A percentile compares a stretch with the other conserved stretches of the same genome.
Conservation (phyloP, 2,888 invertebrate species). For the Agrochola lychnidis region DNA sequence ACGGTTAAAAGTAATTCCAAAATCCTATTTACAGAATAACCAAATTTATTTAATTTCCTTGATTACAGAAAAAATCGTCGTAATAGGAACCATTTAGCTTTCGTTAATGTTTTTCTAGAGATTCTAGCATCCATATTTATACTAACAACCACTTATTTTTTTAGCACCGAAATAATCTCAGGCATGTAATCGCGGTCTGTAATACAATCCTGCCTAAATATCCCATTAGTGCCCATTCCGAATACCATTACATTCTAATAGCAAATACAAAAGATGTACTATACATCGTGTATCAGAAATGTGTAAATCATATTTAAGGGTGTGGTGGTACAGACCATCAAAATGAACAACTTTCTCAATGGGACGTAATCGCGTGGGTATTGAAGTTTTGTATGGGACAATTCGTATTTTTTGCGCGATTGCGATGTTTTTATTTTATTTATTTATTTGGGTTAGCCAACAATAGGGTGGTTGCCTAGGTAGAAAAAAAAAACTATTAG, state of each 20-base stretch:
- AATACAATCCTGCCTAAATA: conserved; percentile 20
- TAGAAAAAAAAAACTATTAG: too few species aligned
- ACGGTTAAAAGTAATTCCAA: too few species aligned
- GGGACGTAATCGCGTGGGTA: too few species aligned
- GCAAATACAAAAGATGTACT: neutral
- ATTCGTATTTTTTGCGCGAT: too few species aligned
- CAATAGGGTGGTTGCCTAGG: too few species aligned
- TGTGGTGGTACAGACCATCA: neutral
- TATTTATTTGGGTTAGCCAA: too few species aligned
- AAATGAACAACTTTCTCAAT: neutral
- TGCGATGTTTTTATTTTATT: too few species aligned
- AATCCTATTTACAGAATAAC: too few species aligned
- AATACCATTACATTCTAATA: conserved; percentile 32
- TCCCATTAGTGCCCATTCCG: conserved; percentile 39
- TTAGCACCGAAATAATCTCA: conserved; percentile 14
- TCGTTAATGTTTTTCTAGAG: neutral
- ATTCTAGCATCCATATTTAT: conserved; percentile 2
- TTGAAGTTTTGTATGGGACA: too few species aligned
- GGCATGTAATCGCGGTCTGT: neutral
- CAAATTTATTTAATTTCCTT: neutral
- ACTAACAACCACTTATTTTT: neutral
- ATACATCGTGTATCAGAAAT: conserved; percentile 1
- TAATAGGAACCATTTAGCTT: neutral
- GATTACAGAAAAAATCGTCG: neutral
- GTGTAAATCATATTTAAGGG: too few species aligned